Evolutionary conservation across 2,113 vertebrate species (phyloP).

Genomic region (Dissostichus mawsoni): DNA sequence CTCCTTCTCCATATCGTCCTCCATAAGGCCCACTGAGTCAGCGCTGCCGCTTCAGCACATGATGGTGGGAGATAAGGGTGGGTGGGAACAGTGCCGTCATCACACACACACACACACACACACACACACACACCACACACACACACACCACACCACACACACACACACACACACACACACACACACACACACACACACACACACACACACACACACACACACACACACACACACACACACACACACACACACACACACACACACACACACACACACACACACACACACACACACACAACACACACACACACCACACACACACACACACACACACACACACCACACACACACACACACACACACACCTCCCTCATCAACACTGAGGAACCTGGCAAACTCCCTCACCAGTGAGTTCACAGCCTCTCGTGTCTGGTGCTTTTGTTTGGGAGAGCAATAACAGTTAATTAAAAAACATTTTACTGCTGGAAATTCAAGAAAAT

Average conservation of each 20-base stretch:
- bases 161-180: constrained; percentile 32
- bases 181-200: constrained; percentile 40
- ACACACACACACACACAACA: constrained; percentile 35
- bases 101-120: constrained; percentile 50
- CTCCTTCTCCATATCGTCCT: constrained; percentile 74
- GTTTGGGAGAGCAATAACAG: constrained; percentile 32
- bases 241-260: constrained; percentile 56
- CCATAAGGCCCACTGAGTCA: constrained; percentile 83
- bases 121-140: constrained; percentile 35
- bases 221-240: constrained; percentile 1
- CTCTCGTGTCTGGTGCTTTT: constrained; percentile 32
- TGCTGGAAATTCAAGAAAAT: constrained; percentile 4
- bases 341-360: no score
- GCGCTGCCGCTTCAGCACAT: constrained; percentile 63
- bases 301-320: constrained; percentile 41
- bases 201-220: constrained; percentile 23
- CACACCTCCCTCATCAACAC: constrained; percentile 21
- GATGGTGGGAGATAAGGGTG: constrained; percentile 77
- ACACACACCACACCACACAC: constrained; percentile 33
- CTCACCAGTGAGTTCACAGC: constrained; percentile 22
- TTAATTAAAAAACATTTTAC: constrained; percentile 38
- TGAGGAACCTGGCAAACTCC: constrained; percentile 40
- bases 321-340: constrained; percentile 38
- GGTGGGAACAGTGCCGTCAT: constrained; percentile 75
- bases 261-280: constrained; percentile 50